phyloP scores from a whole-genome alignment of 2,113 vertebrate species.

The Nerophis lumbriciformis region DNA sequence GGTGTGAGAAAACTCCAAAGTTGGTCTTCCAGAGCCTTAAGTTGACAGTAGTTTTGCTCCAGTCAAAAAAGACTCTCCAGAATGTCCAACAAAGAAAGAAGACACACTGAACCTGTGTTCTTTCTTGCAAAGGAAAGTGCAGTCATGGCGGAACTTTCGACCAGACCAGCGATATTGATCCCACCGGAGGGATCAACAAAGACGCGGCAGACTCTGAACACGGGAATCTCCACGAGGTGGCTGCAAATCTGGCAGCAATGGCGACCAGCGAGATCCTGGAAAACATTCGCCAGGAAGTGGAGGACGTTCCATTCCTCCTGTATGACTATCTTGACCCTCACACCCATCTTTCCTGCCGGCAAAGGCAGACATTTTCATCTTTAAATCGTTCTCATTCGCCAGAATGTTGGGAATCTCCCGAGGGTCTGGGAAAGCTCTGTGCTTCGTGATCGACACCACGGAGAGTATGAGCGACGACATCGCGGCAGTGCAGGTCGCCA shows the following conservation, averaged over 20 bases:
- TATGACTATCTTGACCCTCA: neutral
- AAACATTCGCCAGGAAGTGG: conserved; percentile 42
- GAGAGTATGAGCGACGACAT: conserved; percentile 60
- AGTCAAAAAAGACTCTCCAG: too few species aligned
- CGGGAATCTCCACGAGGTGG: conserved; percentile 45
- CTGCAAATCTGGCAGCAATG: conserved; percentile 46
- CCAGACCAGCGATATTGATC: conserved; percentile 22
- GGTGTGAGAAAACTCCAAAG: neutral
- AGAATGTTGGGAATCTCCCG: conserved; percentile 60
- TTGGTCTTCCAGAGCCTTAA: too few species aligned
- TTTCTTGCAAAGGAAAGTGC: conserved; percentile 58
- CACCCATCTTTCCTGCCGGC: neutral
- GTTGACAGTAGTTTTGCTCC: too few species aligned
- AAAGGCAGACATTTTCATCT: neutral
- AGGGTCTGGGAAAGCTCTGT: conserved; percentile 50
- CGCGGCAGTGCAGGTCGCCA: conserved; percentile 25
- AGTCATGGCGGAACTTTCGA: conserved; percentile 54
- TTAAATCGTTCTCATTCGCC: neutral
- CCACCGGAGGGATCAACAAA: conserved; percentile 66
- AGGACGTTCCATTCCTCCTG: conserved; percentile 54
- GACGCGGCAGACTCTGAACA: conserved; percentile 38
- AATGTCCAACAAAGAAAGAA: neutral
- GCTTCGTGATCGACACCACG: conserved; percentile 63
- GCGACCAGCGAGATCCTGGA: conserved; percentile 58
- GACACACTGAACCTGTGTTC: neutral